Percentiles rank a stretch among this genome's conserved stretches.
These are phyloP conservation scores for Chaunax sp. DNA, from an alignment of 2,797 vertebrate genomes.

Conservation along the genomic window DNA sequence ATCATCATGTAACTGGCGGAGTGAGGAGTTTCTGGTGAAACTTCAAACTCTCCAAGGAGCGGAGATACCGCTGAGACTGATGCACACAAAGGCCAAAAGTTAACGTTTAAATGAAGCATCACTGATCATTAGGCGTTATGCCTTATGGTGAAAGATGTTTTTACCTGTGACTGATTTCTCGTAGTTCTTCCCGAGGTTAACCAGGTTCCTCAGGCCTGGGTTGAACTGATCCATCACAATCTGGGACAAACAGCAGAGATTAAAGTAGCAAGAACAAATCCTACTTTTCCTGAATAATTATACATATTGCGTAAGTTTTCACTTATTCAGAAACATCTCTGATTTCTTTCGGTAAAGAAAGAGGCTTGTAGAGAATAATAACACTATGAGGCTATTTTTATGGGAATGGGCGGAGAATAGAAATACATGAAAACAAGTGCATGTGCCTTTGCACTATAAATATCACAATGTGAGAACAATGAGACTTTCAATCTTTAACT, in stretches of 20 bases:
- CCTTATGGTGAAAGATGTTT: slow-evolving; percentile 26
- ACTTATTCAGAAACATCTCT: slow-evolving; percentile 1
- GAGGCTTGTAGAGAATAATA: slow-evolving; percentile 2
- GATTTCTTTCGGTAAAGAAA: neutral
- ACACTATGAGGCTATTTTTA: slow-evolving; percentile 36
- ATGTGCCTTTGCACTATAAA: slow-evolving; percentile 56
- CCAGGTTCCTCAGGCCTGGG: slow-evolving; percentile 94
- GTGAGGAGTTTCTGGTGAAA: neutral
- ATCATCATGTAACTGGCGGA: slow-evolving; percentile 1
- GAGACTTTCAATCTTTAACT: slow-evolving; percentile 79
- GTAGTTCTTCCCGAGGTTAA: slow-evolving; percentile 97
- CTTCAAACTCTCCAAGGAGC: neutral
- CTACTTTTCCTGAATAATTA: neutral
- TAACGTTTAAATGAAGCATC: neutral
- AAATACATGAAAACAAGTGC: slow-evolving; percentile 44
- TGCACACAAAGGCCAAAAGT: neutral
- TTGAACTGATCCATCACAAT: slow-evolving; percentile 99
- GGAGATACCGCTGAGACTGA: neutral
- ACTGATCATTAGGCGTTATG: neutral
- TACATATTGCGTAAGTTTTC: neutral
- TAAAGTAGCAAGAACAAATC: neutral
- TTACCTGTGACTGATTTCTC: slow-evolving; percentile 97
- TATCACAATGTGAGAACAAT: slow-evolving; percentile 62
- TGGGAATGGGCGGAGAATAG: slow-evolving; percentile 35
- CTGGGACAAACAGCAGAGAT: slow-evolving; percentile 72